Evolutionary conservation across 35 echinoderm and acorn worm genomes (phyloP), one percentile per base, ranked within the genome.

Genomic region (Heliocidaris erythrogramma): DNA sequence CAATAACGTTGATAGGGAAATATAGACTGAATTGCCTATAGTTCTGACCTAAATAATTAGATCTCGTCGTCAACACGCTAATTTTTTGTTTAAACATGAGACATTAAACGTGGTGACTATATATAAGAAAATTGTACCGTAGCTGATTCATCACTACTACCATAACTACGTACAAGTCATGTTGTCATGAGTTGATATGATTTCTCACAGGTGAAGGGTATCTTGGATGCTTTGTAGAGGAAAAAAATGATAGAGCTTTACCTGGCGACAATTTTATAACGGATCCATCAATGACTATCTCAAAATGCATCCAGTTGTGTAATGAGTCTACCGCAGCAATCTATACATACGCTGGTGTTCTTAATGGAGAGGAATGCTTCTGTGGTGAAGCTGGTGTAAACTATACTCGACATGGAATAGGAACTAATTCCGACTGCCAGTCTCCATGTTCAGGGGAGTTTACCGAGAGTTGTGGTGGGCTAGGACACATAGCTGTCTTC

Each of bases 221-320:
- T 48, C 86, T 88, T 30, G 86, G 86, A 88, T 88, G 86, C n/a
- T 88, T 35, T 88, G n/a, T 88, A 10, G 86, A 88, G 29, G 17
- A 13, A 0, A 88, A 4, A 29, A 48, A 35, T 88, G 86, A 88
- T 7, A 10, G 7, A 13, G 86, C 16, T 12, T 48, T 88, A 18
- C 11, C 86, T 88, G 86, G 86, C 42, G 86, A 8, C 13, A 88
- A 24, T n/a, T 48, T 0, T 14, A 2, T 16, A n/a, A n/a, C 30
- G 24, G 14, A 17, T 30, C 0, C 86, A 88, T 31, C 27, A 10
- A 88, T 88, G 29, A 88, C 86, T 21, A 88, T 88, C n/a, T 32
- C 30, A 9, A 31, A 88, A 18, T 88, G 86, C 47, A 42, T 88
- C 86, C 86, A 88, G 86, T 88, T 88, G 2, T 88, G 86, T 48